Percentiles rank a stretch among this genome's conserved stretches.
Evolutionary conservation across 2,888 invertebrate species (phyloP).

Genomic region (Harmothoe impar): DNA sequence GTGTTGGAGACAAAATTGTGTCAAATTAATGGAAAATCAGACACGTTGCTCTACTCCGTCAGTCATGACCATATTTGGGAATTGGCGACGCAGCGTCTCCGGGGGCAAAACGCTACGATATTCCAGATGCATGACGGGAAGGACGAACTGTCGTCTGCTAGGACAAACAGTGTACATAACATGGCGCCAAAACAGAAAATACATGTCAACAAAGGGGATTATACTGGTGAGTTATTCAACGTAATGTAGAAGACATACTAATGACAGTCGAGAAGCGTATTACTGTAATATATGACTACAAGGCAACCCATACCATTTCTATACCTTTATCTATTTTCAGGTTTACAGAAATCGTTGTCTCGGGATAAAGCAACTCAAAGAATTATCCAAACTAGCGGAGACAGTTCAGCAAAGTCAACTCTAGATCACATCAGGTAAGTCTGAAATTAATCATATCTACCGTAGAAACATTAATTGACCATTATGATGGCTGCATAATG

Average conservation of each 20-base stretch:
- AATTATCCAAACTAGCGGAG: neutral
- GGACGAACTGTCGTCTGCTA: neutral
- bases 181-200: neutral
- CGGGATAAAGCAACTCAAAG: neutral
- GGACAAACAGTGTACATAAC: neutral
- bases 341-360: neutral
- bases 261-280: no score
- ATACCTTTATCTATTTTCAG: no score
- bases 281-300: no score
- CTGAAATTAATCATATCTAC: no score
- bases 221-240: neutral
- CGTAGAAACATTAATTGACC: no score
- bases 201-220: neutral
- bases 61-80: slow-evolving; percentile 12
- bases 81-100: neutral
- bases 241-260: neutral
- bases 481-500: no score
- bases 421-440: neutral
- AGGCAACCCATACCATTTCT: no score
- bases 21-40: neutral
- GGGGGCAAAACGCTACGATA: neutral
- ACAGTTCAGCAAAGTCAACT: neutral
- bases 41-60: neutral
- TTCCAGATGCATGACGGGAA: neutral
- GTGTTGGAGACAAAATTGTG: neutral